phyloP scores from a whole-genome alignment of 2,113 vertebrate species.

The Trematomus loennbergii region DNA sequence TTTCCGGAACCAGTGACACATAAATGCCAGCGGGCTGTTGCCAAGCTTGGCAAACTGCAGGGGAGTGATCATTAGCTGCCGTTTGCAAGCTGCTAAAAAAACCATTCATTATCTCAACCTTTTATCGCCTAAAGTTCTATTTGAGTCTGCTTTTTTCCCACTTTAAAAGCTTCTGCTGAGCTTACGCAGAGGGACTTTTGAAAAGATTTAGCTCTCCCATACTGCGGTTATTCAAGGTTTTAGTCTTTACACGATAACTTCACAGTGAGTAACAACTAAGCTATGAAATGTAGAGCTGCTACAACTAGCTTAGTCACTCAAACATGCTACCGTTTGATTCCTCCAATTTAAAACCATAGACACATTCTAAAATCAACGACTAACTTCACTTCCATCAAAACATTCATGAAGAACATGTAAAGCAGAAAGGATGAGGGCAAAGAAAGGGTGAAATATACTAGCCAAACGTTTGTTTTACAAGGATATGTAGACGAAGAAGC shows the following conservation, averaged over 20 bases:
- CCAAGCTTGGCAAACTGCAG: constrained; percentile 60
- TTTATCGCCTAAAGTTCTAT: constrained; percentile 40
- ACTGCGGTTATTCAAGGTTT: constrained; percentile 35
- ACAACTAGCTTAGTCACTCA: constrained; percentile 14
- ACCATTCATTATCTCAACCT: constrained; percentile 68
- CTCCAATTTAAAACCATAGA: not conserved
- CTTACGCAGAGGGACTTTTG: constrained; percentile 35
- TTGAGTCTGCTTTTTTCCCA: constrained; percentile 30
- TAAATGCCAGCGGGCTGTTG: constrained; percentile 64
- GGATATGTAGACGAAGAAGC: too few relatives aligned
- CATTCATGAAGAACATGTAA: too few relatives aligned
- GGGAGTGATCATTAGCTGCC: constrained; percentile 60
- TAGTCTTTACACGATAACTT: constrained; percentile 7
- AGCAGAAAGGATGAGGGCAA: not conserved
- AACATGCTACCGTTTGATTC: not conserved
- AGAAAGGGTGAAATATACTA: constrained; percentile 32
- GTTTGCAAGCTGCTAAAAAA: constrained; percentile 64
- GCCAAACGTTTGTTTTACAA: too few relatives aligned
- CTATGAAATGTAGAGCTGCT: constrained; percentile 7
- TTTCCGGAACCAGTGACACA: constrained; percentile 59
- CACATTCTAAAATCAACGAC: too few relatives aligned
- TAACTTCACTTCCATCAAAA: too few relatives aligned
- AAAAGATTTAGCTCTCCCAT: constrained; percentile 32
- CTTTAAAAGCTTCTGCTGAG: constrained; percentile 51
- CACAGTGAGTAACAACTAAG: not conserved